Percentiles rank a stretch among this genome's conserved stretches.
phyloP scores from a whole-genome alignment of 2,888 invertebrate species.

The Cetonia aurata region DNA sequence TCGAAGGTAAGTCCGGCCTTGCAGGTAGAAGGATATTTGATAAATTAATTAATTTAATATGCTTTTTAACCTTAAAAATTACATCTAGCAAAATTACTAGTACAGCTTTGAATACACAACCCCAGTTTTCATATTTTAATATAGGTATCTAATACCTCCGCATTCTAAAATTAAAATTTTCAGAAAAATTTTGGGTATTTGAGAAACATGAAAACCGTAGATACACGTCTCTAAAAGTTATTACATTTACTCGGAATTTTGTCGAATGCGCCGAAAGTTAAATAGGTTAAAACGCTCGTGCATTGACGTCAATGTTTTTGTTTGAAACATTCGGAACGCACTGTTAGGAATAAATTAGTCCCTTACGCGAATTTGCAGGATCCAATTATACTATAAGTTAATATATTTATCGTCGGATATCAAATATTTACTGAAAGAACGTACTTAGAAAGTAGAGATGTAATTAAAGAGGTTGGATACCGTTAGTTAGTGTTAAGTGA shows the following conservation, averaged over 20 bases:
- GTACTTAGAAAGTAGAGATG: not conserved
- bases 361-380: not conserved
- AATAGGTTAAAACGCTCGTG: not conserved
- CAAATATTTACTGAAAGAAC: slow-evolving; percentile 4
- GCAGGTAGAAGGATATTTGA: slow-evolving; percentile 3
- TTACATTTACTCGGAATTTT: too few relatives aligned
- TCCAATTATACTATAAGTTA: not conserved
- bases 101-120: too few relatives aligned
- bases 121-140: too few relatives aligned
- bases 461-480: too few relatives aligned
- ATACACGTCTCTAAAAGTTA: too few relatives aligned
- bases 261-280: not conserved
- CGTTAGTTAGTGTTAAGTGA: too few relatives aligned
- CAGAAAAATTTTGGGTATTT: too few relatives aligned
- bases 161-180: too few relatives aligned
- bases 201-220: too few relatives aligned
- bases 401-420: slow-evolving; percentile 6
- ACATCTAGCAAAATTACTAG: too few relatives aligned
- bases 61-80: not conserved
- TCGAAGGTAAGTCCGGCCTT: too few relatives aligned
- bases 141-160: too few relatives aligned
- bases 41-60: slow-evolving; percentile 11
- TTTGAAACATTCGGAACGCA: slow-evolving; percentile 6
- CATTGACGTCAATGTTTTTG: slow-evolving; percentile 27
- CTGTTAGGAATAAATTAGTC: not conserved